These are phyloP conservation scores for Cuniculus paca DNA, from an alignment of 2,797 vertebrate genomes.

Conservation along the genomic window DNA sequence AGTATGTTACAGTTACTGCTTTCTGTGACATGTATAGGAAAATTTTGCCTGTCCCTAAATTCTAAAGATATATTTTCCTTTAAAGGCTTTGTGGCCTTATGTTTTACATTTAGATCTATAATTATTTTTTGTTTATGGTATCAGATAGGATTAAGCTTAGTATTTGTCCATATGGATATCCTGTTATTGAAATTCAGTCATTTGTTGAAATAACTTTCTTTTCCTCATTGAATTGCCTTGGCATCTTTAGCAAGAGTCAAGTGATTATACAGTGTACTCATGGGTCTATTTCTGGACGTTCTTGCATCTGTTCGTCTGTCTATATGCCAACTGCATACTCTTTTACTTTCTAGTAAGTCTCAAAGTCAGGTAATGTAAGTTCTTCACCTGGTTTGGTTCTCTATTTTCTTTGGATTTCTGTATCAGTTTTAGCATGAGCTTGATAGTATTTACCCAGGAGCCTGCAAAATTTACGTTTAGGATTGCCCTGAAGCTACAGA, in stretches of 20 bases:
- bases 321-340: background rate
- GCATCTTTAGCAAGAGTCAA: background rate
- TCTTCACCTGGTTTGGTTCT: background rate
- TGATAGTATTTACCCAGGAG: background rate
- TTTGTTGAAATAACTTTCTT: background rate
- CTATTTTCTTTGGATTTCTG: background rate
- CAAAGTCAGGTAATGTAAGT: background rate
- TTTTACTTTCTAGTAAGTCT: background rate
- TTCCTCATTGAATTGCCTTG: slow-evolving; percentile 2
- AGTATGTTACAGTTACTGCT: background rate
- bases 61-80: background rate
- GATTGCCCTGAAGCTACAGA: background rate
- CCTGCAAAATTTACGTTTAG: background rate
- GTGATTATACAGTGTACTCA: background rate
- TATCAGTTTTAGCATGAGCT: background rate
- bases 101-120: background rate
- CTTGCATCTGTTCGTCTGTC: background rate
- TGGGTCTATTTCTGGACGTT: background rate
- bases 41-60: background rate
- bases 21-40: background rate
- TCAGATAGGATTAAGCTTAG: background rate
- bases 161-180: background rate
- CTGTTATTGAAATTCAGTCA: background rate
- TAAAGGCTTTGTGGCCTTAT: background rate
- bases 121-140: background rate